Conservation (phyloP, 1,140 invertebrate species). For the Stenopsyche tienmushanensis region DNA sequence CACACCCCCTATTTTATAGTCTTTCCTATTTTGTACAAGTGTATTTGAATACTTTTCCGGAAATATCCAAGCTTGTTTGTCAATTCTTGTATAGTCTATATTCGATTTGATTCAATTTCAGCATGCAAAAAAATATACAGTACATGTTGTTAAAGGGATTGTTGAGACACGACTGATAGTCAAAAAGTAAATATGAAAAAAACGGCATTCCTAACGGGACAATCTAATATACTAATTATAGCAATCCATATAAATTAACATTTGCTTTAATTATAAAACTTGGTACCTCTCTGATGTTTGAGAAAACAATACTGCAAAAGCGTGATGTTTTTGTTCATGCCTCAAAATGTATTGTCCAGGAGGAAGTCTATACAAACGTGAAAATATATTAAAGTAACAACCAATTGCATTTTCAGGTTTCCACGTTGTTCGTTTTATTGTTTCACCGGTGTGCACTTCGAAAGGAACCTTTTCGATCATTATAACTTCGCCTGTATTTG, state of each 20-base stretch:
- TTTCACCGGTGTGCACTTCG: constrained; percentile 46
- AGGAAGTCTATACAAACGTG: constrained; percentile 42
- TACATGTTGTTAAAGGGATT: too few relatives aligned
- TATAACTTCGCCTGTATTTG: constrained; percentile 46
- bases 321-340: constrained; percentile 48
- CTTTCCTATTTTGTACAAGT: too few relatives aligned
- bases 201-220: too few relatives aligned
- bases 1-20: too few relatives aligned
- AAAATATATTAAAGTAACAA: constrained; percentile 49
- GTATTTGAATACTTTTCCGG: too few relatives aligned
- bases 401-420: constrained; percentile 46
- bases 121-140: too few relatives aligned
- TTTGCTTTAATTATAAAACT: constrained; percentile 12
- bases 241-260: constrained; percentile 6
- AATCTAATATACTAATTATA: constrained; percentile 15
- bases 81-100: too few relatives aligned
- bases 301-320: constrained; percentile 49
- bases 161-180: too few relatives aligned
- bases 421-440: constrained; percentile 45
- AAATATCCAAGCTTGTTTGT: too few relatives aligned
- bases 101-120: too few relatives aligned
- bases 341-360: constrained; percentile 51
- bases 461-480: constrained; percentile 49
- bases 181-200: too few relatives aligned
- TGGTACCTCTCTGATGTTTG: constrained; percentile 36